These are phyloP conservation scores for Leucozona laternaria DNA, from an alignment of 2,888 invertebrate genomes.

Conservation along the genomic window DNA sequence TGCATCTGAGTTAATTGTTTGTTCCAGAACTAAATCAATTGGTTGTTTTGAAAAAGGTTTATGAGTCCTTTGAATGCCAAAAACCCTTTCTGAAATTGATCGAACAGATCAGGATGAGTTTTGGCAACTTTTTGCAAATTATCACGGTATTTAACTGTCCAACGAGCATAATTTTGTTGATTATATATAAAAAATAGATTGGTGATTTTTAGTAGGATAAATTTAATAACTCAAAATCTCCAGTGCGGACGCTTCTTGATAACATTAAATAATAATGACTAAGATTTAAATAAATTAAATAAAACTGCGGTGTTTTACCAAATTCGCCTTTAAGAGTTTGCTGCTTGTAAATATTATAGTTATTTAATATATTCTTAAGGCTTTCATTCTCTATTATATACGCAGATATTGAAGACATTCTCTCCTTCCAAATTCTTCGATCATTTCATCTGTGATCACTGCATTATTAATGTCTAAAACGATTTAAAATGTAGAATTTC, in stretches of 20 bases:
- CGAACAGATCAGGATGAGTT: background rate
- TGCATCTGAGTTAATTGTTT: conserved; percentile 1
- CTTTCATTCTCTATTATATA: background rate
- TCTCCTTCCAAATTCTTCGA: background rate
- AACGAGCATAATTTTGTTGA: too few species aligned
- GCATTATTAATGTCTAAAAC: background rate
- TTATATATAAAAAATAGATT: conserved; percentile 9
- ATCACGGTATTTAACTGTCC: background rate
- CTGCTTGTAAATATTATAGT: background rate
- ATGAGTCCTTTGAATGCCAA: background rate
- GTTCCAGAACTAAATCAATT: background rate
- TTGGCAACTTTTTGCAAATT: background rate
- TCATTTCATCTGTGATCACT: background rate
- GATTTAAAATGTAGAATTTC: background rate
- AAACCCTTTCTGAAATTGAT: background rate
- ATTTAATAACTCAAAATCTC: background rate
- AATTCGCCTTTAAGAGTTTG: background rate
- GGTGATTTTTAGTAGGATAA: background rate
- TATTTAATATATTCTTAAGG: background rate
- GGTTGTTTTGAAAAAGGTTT: too few species aligned
- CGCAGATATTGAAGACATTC: background rate
- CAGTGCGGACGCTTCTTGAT: background rate
- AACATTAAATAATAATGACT: background rate
- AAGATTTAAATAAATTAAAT: background rate
- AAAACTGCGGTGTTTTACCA: background rate